phyloP scores from a whole-genome alignment of 2,113 vertebrate genomes.

The Vidua macroura region DNA sequence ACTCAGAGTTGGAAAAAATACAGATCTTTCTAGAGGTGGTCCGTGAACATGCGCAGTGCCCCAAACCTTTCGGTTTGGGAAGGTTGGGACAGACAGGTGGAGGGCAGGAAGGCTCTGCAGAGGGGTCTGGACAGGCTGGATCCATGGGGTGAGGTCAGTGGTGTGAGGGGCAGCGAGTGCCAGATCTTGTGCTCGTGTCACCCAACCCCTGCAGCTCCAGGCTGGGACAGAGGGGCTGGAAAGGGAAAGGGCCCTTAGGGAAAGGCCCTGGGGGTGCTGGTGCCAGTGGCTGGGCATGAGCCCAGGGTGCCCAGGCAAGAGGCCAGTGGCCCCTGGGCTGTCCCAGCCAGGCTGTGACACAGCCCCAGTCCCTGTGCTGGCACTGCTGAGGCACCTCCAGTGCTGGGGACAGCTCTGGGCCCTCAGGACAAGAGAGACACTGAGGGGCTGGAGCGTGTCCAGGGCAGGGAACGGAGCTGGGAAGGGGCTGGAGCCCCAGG shows the following conservation, averaged over 20 bases:
- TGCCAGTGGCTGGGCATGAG: rapidly evolving
- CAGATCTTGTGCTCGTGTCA: rapidly evolving
- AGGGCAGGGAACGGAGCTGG: not conserved
- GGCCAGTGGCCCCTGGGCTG: not conserved
- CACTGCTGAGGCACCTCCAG: not conserved
- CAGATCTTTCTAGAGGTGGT: not conserved
- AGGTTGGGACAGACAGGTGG: not conserved
- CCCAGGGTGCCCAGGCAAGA: not conserved
- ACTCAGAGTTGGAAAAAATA: not conserved
- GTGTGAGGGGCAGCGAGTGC: not conserved
- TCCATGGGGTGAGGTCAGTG: rapidly evolving
- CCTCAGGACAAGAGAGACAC: not conserved
- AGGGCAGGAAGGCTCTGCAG: not conserved
- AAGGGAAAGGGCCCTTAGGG: not conserved
- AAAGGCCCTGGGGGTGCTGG: not conserved
- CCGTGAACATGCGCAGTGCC: not conserved
- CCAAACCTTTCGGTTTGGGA: not conserved
- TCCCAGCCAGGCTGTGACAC: not conserved
- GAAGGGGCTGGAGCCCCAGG: not conserved
- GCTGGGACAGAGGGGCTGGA: not conserved
- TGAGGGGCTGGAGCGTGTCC: not conserved
- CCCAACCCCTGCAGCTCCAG: not conserved
- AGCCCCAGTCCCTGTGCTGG: not conserved
- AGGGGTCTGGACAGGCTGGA: not conserved
- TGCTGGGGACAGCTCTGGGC: not conserved